These are phyloP conservation scores for Furnarius figulus DNA, from an alignment of 2,113 vertebrate species.

Conservation along the genomic window DNA sequence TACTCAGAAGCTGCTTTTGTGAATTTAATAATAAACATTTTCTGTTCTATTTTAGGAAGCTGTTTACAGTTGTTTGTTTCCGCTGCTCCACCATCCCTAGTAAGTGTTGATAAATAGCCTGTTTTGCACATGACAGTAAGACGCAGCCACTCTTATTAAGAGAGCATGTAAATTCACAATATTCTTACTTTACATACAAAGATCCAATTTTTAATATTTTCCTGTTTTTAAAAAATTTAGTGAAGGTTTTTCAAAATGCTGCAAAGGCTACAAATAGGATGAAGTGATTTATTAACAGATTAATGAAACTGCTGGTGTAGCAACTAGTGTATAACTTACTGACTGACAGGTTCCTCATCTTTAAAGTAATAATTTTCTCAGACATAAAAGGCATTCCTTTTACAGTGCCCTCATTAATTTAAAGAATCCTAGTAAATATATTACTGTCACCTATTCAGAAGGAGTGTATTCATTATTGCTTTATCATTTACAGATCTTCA, in stretches of 20 bases:
- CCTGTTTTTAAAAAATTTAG: not conserved
- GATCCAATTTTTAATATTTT: not conserved
- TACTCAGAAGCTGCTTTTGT: not conserved
- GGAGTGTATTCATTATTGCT: not conserved
- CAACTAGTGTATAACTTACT: slow-evolving; percentile 37
- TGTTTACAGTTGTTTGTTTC: not conserved
- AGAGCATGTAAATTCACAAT: not conserved
- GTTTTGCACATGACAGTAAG: not conserved
- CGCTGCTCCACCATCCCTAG: not conserved
- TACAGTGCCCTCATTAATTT: not conserved
- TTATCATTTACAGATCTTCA: not conserved
- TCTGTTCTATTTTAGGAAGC: not conserved
- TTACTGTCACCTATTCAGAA: not conserved
- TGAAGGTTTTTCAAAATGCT: not conserved
- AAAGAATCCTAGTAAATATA: slow-evolving; percentile 21
- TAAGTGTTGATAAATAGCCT: not conserved
- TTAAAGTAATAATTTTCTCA: slow-evolving; percentile 58
- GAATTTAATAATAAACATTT: not conserved
- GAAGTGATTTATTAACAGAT: slow-evolving; percentile 54
- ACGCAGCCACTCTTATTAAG: not conserved
- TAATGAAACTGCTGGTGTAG: slow-evolving; percentile 46
- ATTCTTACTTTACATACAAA: not conserved
- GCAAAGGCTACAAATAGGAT: not conserved
- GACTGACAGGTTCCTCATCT: slow-evolving; percentile 38
- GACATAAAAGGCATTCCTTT: slow-evolving; percentile 7